Conservation (phyloP, 2,113 vertebrate species). For the Chlorodrepanis virens region DNA sequence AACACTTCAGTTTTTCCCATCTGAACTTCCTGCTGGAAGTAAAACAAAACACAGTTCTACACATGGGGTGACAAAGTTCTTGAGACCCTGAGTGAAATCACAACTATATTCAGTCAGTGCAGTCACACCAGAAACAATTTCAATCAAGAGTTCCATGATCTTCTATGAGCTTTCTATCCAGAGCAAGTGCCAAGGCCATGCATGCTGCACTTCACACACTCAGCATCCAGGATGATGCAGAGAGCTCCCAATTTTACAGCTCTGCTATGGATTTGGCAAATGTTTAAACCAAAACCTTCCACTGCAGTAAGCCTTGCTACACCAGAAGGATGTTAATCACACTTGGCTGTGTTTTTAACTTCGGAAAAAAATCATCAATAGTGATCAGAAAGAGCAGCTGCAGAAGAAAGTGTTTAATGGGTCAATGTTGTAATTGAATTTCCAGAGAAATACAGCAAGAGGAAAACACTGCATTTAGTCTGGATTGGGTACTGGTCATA, state of each 20-base stretch:
- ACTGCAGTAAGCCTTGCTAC: neutral
- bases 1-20: neutral
- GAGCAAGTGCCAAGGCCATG: neutral
- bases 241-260: neutral
- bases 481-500: neutral
- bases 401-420: neutral
- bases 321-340: neutral
- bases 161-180: neutral
- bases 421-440: neutral
- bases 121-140: neutral
- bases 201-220: neutral
- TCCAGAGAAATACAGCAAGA: neutral
- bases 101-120: neutral
- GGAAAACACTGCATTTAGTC: neutral
- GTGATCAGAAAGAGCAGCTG: neutral
- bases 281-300: neutral
- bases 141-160: neutral
- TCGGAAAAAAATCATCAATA: neutral
- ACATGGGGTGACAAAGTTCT: neutral
- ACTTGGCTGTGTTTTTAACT: neutral
- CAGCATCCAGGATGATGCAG: rapidly evolving
- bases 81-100: neutral
- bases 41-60: neutral
- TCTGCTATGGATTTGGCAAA: neutral
- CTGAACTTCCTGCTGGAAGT: neutral